phyloP scores from a whole-genome alignment of 2,888 invertebrate species.

The Lepidocyrtinus sp. region DNA sequence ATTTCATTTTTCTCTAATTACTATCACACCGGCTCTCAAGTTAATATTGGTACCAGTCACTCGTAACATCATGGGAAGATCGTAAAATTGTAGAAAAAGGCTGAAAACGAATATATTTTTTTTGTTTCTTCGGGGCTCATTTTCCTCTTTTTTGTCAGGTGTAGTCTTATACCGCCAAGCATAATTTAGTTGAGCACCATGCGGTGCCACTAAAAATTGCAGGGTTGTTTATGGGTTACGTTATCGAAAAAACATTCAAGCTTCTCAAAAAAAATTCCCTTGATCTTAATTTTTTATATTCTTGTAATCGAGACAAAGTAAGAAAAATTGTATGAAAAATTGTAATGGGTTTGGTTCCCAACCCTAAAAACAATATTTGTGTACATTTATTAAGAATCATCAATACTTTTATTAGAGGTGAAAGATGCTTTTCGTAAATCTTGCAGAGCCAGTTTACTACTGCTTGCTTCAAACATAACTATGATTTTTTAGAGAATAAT shows the following conservation, averaged over 20 bases:
- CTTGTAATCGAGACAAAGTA: conserved; percentile 14
- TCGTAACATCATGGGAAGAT: neutral
- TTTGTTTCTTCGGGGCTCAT: neutral
- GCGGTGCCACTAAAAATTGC: conserved; percentile 29
- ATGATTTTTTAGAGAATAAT: too few relatives aligned
- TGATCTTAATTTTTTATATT: conserved; percentile 34
- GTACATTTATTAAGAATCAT: conserved; percentile 30
- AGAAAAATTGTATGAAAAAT: conserved; percentile 8
- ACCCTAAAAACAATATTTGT: conserved; percentile 23
- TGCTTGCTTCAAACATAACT: too few relatives aligned
- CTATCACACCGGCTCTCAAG: neutral
- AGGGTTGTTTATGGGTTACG: conserved; percentile 25
- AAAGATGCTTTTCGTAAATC: conserved; percentile 15
- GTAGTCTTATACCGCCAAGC: neutral
- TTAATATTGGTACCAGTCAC: neutral
- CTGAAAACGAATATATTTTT: neutral
- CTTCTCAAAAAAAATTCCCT: conserved; percentile 13
- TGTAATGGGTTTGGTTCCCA: conserved; percentile 36
- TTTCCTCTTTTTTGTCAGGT: neutral
- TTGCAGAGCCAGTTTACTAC: too few relatives aligned
- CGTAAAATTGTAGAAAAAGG: neutral
- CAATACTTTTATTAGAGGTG: conserved; percentile 31
- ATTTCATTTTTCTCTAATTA: neutral
- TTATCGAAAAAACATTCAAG: neutral
- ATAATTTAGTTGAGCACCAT: conserved; percentile 22